These are phyloP conservation scores for Stenodera caucasica DNA, from an alignment of 2,888 invertebrate genomes.

Conservation along the genomic window DNA sequence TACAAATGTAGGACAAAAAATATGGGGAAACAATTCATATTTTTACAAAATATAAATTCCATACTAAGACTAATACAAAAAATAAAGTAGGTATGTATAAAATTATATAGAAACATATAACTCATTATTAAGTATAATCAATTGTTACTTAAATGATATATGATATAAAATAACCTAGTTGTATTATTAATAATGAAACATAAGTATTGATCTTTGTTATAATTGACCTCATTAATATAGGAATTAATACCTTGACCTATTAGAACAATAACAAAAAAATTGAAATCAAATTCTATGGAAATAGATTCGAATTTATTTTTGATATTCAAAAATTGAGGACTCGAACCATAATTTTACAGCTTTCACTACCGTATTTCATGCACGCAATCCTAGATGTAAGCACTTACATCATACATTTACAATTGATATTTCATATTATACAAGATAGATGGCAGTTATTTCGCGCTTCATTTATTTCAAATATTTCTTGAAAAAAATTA, in stretches of 20 bases:
- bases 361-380: slow-evolving; percentile 4
- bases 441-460: slow-evolving; percentile 12
- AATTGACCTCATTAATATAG: neutral
- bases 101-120: neutral
- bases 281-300: neutral
- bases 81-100: neutral
- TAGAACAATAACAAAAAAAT: neutral
- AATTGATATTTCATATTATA: neutral
- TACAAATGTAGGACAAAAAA: neutral
- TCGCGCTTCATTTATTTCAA: neutral
- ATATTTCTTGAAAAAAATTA: neutral
- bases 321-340: neutral
- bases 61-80: neutral
- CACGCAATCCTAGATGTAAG: slow-evolving; percentile 13
- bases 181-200: neutral
- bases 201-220: neutral
- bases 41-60: neutral
- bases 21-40: neutral
- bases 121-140: neutral
- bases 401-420: neutral
- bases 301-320: neutral
- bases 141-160: neutral
- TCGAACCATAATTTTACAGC: neutral
- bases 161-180: neutral
- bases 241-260: neutral